Conservation (phyloP, 2,888 invertebrate genomes). For the Camptogramma bilineatum region DNA sequence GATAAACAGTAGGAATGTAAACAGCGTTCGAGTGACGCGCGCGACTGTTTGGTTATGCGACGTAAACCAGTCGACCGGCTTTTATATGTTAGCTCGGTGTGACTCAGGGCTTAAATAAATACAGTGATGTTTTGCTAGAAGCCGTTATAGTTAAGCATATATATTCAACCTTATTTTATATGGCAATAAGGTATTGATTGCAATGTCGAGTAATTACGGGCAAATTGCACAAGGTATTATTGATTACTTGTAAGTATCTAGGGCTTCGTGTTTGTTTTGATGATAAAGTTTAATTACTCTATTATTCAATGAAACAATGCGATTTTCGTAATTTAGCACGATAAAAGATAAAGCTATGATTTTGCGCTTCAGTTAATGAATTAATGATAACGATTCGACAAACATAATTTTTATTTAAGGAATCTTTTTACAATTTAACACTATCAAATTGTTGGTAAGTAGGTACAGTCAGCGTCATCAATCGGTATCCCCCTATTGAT, state of each 20-base stretch:
- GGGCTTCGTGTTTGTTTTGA: slow-evolving; percentile 27
- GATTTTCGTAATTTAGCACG: not conserved
- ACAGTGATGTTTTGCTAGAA: slow-evolving; percentile 17
- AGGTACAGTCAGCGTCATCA: too few species aligned
- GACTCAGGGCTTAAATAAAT: slow-evolving; percentile 37
- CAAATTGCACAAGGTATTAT: not conserved
- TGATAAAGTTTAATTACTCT: slow-evolving; percentile 23
- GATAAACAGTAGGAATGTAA: slow-evolving; percentile 24
- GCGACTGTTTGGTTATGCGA: slow-evolving; percentile 44
- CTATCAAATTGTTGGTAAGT: too few species aligned
- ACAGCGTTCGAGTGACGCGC: slow-evolving; percentile 42
- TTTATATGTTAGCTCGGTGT: slow-evolving; percentile 33
- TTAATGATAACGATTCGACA: not conserved
- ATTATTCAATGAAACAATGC: not conserved
- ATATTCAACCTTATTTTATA: slow-evolving; percentile 16
- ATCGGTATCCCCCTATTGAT: too few species aligned
- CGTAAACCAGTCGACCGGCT: slow-evolving; percentile 34
- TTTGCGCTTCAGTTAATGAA: not conserved
- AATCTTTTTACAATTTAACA: not conserved
- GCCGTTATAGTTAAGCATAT: slow-evolving; percentile 4
- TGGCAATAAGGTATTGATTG: not conserved
- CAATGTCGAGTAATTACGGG: not conserved
- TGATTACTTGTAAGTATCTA: slow-evolving; percentile 5
- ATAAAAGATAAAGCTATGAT: not conserved
- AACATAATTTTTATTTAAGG: not conserved